Conservation (phyloP, 2,888 invertebrate species). For the Patella caerulea region DNA sequence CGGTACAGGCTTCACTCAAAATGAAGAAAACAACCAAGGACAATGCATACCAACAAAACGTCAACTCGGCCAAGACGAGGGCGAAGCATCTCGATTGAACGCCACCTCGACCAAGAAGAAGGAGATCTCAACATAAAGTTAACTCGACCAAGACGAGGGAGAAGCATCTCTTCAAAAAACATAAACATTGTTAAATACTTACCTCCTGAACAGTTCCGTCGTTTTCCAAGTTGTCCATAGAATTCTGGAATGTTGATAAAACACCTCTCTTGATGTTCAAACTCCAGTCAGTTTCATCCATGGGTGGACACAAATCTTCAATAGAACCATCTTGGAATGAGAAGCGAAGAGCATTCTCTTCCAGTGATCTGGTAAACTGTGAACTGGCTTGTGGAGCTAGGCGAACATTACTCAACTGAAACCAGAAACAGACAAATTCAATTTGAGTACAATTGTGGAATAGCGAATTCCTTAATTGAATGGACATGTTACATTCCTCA, state of each 20-base stretch:
- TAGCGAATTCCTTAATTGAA: too few relatives aligned
- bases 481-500: too few relatives aligned
- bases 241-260: conserved; percentile 89
- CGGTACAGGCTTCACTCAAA: too few relatives aligned
- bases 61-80: too few relatives aligned
- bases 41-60: too few relatives aligned
- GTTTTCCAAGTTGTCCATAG: conserved; percentile 87
- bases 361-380: conserved; percentile 74
- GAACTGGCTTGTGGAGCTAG: conserved; percentile 24
- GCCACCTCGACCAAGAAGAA: too few relatives aligned
- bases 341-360: conserved; percentile 82
- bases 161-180: too few relatives aligned
- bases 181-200: neutral
- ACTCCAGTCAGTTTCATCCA: conserved; percentile 84
- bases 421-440: neutral
- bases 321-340: conserved; percentile 84
- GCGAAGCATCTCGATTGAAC: too few relatives aligned
- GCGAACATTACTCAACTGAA: conserved; percentile 42
- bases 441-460: neutral
- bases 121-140: too few relatives aligned
- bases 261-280: conserved; percentile 93
- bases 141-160: too few relatives aligned
- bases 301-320: conserved; percentile 83
- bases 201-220: conserved; percentile 54
- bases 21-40: too few relatives aligned